Evolutionary conservation across 2,888 invertebrate species (phyloP).

Genomic region (Rhagonycha fulva): DNA sequence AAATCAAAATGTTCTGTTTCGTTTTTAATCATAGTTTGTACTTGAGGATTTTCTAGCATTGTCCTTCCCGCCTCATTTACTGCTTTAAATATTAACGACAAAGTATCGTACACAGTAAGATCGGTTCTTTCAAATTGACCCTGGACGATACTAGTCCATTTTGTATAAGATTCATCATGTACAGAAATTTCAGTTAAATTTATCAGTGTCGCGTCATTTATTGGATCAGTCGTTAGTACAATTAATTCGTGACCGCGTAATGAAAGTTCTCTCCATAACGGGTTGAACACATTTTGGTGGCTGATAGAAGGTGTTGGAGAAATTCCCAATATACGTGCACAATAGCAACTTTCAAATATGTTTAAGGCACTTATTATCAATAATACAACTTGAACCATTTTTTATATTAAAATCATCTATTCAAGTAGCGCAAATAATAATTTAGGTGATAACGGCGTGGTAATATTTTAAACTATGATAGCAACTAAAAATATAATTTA

Average conservation of each 20-base stretch:
- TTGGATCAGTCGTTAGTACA: neutral
- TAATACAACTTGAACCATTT: neutral
- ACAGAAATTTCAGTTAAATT: neutral
- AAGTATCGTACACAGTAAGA: neutral
- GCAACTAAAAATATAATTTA: too few species aligned
- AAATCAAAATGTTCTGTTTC: neutral
- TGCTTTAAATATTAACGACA: neutral
- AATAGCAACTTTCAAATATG: neutral
- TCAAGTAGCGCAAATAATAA: too few species aligned
- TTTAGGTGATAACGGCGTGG: too few species aligned
- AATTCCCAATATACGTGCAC: neutral
- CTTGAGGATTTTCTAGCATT: neutral
- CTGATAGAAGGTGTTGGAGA: slow-evolving; percentile 37
- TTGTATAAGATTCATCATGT: neutral
- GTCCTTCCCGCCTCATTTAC: neutral
- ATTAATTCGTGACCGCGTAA: slow-evolving; percentile 6
- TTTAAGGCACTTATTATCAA: neutral
- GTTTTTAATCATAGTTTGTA: neutral
- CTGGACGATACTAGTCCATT: neutral
- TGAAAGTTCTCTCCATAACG: slow-evolving; percentile 39
- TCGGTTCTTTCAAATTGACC: neutral
- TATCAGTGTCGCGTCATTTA: neutral
- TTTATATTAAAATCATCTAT: too few species aligned
- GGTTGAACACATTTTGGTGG: slow-evolving; percentile 40
- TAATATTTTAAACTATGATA: too few species aligned